phyloP scores from a whole-genome alignment of 1,140 invertebrate species.

The Dolichoris vasculosae region DNA sequence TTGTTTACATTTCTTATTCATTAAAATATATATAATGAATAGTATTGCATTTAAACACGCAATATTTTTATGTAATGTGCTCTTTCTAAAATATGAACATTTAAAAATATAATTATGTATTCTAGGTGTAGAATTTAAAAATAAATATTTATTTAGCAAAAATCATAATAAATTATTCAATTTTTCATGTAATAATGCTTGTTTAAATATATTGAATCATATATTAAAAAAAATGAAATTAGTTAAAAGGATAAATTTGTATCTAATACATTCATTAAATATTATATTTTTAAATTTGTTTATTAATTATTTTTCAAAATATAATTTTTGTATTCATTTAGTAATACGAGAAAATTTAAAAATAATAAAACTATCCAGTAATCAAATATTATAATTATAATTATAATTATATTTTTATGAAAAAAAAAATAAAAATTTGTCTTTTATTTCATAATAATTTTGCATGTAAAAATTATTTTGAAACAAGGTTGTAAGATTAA shows the following conservation, averaged over 20 bases:
- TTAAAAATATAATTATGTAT: background rate
- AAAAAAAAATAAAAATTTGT: too few species aligned
- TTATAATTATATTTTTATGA: background rate
- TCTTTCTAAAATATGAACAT: background rate
- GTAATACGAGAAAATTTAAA: too few species aligned
- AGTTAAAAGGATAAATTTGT: too few species aligned
- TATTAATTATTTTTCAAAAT: too few species aligned
- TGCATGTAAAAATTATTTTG: too few species aligned
- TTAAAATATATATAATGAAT: background rate
- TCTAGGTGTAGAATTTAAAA: background rate
- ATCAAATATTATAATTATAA: background rate
- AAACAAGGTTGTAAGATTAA: too few species aligned
- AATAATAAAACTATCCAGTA: background rate
- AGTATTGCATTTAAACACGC: background rate
- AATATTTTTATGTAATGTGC: background rate
- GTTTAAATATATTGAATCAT: background rate
- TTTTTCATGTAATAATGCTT: background rate
- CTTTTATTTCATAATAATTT: too few species aligned
- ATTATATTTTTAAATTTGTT: too few species aligned
- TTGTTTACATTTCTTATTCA: slow-evolving; percentile 30
- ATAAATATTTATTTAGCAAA: background rate
- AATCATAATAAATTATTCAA: background rate
- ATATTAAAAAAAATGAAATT: background rate
- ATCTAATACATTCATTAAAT: too few species aligned
- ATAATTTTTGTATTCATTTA: too few species aligned